These are phyloP conservation scores for Pterostichus madidus DNA, from an alignment of 2,888 invertebrate genomes.

Conservation along the genomic window DNA sequence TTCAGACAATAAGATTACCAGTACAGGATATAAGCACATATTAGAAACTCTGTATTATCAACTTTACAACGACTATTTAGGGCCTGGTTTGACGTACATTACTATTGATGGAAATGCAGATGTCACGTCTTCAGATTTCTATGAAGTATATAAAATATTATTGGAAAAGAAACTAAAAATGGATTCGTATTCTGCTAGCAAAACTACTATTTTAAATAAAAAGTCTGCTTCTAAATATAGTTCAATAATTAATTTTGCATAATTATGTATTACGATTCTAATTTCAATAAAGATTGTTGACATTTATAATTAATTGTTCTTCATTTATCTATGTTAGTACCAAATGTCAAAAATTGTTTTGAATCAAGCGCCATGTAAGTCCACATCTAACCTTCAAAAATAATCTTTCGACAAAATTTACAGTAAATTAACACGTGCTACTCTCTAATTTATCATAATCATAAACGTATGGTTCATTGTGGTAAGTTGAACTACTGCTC, in stretches of 20 bases:
- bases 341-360: constrained; percentile 52
- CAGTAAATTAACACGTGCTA: constrained; percentile 5
- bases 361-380: constrained; percentile 51
- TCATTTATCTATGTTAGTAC: neutral
- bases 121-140: constrained; percentile 14
- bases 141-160: constrained; percentile 59
- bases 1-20: constrained; percentile 72
- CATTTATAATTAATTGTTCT: constrained; percentile 12
- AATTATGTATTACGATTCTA: constrained; percentile 2
- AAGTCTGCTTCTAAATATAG: neutral
- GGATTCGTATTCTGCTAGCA: neutral
- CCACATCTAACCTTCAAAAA: constrained; percentile 50
- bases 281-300: constrained; percentile 39
- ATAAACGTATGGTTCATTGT: constrained; percentile 8
- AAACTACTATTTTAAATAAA: constrained; percentile 16
- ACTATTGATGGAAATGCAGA: constrained; percentile 69
- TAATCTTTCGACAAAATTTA: constrained; percentile 14
- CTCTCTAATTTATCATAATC: neutral
- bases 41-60: constrained; percentile 72
- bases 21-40: constrained; percentile 69
- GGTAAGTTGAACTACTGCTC: constrained; percentile 53
- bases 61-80: constrained; percentile 16
- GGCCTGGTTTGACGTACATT: constrained; percentile 69
- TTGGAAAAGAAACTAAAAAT: constrained; percentile 71
- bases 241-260: neutral